phyloP scores from a whole-genome alignment of 2,113 vertebrate species.

The Benitochromis conjunctus region DNA sequence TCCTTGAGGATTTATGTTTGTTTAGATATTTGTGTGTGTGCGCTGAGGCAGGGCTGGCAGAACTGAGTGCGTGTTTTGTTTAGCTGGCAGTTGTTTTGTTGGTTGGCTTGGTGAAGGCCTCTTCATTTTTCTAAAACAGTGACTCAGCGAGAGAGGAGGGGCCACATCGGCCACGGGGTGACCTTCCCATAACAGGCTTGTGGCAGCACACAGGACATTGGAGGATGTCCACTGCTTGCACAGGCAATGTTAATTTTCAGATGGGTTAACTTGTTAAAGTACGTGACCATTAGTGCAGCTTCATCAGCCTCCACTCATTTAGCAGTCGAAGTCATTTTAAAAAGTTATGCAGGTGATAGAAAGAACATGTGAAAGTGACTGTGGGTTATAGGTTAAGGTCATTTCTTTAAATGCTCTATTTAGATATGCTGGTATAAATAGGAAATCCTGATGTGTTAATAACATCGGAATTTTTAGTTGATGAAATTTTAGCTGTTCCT shows the following conservation, averaged over 20 bases:
- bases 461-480: neutral
- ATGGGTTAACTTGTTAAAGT: neutral
- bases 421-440: neutral
- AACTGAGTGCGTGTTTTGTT: neutral
- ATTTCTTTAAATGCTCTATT: neutral
- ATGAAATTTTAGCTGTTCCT: neutral
- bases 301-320: neutral
- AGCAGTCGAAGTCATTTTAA: neutral
- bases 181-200: slow-evolving; percentile 7
- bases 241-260: slow-evolving; percentile 3
- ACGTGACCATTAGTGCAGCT: neutral
- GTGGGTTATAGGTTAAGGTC: neutral
- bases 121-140: slow-evolving; percentile 23
- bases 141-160: slow-evolving; percentile 22
- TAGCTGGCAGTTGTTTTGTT: slow-evolving; percentile 2
- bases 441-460: neutral
- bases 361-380: neutral
- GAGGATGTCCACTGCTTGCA: neutral
- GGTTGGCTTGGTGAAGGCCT: neutral
- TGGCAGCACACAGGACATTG: neutral
- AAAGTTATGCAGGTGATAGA: neutral
- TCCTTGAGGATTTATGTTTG: neutral
- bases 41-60: neutral
- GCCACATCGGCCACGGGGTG: neutral
- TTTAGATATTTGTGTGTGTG: neutral